Evolutionary conservation across 1,140 invertebrate species (phyloP).

Genomic region (Drosophila oshimai): DNA sequence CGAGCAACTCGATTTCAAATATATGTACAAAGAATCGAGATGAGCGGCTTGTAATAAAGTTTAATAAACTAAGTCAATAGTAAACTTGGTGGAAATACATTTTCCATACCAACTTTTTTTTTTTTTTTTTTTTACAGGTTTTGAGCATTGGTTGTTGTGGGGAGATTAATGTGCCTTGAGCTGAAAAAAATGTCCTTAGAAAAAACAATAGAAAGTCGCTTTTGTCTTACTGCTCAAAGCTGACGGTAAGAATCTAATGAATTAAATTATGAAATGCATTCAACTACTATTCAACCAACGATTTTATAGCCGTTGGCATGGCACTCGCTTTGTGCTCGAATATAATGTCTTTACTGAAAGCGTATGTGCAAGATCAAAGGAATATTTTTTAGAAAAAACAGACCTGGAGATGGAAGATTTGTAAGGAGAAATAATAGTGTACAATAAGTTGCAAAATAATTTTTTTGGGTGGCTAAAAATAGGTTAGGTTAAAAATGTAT

Average conservation of each 20-base stretch:
- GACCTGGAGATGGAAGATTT: too few species aligned
- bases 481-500: too few species aligned
- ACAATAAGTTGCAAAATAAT: too few species aligned
- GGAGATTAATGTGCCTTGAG: slow-evolving; percentile 37
- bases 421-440: too few species aligned
- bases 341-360: not conserved
- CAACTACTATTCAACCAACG: slow-evolving; percentile 15
- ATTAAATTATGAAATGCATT: slow-evolving; percentile 60
- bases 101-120: slow-evolving; percentile 22
- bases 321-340: slow-evolving; percentile 15
- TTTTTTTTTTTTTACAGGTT: slow-evolving; percentile 48
- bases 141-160: slow-evolving; percentile 23
- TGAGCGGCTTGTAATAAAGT: too few species aligned
- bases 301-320: slow-evolving; percentile 41
- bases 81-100: not conserved
- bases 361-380: slow-evolving; percentile 37
- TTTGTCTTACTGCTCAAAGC: not conserved
- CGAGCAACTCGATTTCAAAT: too few species aligned
- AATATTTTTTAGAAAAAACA: too few species aligned
- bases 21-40: too few species aligned
- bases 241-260: slow-evolving; percentile 37
- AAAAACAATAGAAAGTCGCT: slow-evolving; percentile 27
- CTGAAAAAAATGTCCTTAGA: slow-evolving; percentile 1
- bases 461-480: too few species aligned
- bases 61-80: not conserved